Base-by-base conservation (phyloP, 2,797 vertebrate species). In the Phaenicophaeus curvirostris region DNA sequence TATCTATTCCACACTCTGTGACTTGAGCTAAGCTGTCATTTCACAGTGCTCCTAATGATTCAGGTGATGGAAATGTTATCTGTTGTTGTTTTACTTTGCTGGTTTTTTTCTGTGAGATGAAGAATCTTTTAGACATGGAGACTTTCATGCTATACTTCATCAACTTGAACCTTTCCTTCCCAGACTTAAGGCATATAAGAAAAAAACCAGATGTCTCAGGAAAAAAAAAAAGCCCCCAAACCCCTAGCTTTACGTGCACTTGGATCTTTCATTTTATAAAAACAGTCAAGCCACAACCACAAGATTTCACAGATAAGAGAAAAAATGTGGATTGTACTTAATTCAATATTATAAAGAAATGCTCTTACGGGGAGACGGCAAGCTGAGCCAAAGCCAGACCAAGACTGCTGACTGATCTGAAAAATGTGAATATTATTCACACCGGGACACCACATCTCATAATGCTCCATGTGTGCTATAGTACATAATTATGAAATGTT, bases 221-320 rank as follows among this genome's bases (percentile, higher is more conserved):
- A 65, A 79, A 86, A 91, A 92, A 73, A 84, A 94, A 91, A 87
- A 63, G 44, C 35, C 41, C 93, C 91, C 85, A 87, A 95, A 77
- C 51, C 96, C 97, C 82, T 89, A 97, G 95, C 93, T 97, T 97
- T 97, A 97, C 97, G 96, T 98, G 97, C 96, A 97, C 97, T 98
- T 97, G 95, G 97, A 97, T 98, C 97, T 98, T 98, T 98, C 97
- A 97, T 98, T 98, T 97, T 97, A 97, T 96, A 94, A 97, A 98
- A 98, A 96, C 97, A 98, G 96, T 97, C 97, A 97, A 97, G 93
- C 88, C 94, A 93, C 96, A 97, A 98, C 98, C 97, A 81, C 98
- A 98, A 98, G 98, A 98, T 98, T 98, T 98, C 97, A 97, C 96
- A 98, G 98, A 98, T 98, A 98, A 98, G 97, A 97, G 97, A 97